Conservation (phyloP, 2,797 vertebrate species). For the Micromesistius poutassou region DNA sequence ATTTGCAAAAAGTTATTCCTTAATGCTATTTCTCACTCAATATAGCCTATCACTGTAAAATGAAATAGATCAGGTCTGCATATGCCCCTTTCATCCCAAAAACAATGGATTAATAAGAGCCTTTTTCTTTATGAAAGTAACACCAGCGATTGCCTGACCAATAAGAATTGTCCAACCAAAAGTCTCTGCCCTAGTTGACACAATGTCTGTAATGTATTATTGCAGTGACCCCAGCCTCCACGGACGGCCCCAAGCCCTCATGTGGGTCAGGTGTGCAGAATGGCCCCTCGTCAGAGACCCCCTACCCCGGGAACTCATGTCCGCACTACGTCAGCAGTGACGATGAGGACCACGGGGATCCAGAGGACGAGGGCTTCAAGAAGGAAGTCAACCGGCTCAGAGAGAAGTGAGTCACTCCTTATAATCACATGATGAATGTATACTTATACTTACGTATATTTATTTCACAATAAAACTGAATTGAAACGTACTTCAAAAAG, state of each 20-base stretch:
- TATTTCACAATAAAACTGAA: background rate
- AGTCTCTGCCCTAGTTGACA: background rate
- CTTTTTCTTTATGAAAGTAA: too few relatives aligned
- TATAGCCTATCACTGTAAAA: too few relatives aligned
- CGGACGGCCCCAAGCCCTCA: slow-evolving; percentile 32
- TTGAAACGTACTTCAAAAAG: background rate
- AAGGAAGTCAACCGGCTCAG: slow-evolving; percentile 83
- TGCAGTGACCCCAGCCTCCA: slow-evolving; percentile 57
- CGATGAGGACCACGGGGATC: slow-evolving; percentile 88
- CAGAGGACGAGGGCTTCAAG: slow-evolving; percentile 87
- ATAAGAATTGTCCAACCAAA: too few relatives aligned
- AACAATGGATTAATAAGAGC: too few relatives aligned
- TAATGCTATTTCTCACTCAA: too few relatives aligned
- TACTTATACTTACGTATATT: too few relatives aligned
- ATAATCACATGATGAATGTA: background rate
- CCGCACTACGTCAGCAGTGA: slow-evolving; percentile 85
- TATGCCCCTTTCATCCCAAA: too few relatives aligned
- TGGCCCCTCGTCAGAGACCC: slow-evolving; percentile 57
- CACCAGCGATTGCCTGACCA: too few relatives aligned
- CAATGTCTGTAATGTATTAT: background rate
- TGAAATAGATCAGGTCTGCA: too few relatives aligned
- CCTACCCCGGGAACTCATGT: slow-evolving; percentile 66
- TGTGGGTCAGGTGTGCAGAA: slow-evolving; percentile 46
- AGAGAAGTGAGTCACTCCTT: slow-evolving; percentile 79
- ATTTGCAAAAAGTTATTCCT: too few relatives aligned